Conservation (phyloP, 2,797 vertebrate genomes). For the Argentina silus region DNA sequence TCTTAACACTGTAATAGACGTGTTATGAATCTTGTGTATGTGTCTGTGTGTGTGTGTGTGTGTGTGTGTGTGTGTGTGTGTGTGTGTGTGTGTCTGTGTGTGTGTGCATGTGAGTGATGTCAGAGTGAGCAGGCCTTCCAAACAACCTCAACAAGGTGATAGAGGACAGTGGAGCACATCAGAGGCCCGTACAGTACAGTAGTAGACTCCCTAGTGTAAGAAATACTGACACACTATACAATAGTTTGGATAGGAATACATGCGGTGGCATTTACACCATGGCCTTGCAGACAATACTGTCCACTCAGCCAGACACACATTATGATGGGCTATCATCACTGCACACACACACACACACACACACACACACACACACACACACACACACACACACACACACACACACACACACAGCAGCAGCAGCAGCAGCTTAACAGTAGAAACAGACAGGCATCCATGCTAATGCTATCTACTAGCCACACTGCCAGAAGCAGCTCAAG, state of each 20-base stretch:
- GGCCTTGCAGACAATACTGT: too few species aligned
- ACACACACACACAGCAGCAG: too few species aligned
- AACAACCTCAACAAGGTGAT: conserved; percentile 40
- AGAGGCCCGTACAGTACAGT: background rate
- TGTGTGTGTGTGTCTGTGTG: background rate
- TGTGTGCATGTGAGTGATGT: background rate
- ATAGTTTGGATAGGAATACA: background rate
- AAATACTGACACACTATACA: background rate
- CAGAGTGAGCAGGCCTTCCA: conserved; percentile 44
- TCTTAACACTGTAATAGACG: conserved; percentile 47
- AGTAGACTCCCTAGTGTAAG: background rate
- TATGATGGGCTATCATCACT: too few species aligned
- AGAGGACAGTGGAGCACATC: background rate
- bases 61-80: background rate
- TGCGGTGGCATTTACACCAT: too few species aligned
- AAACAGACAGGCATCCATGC: too few species aligned
- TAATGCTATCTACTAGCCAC: background rate
- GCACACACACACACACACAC: too few species aligned
- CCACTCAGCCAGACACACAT: too few species aligned
- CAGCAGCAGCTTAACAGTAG: too few species aligned
- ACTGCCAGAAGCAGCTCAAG: background rate
- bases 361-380: too few species aligned
- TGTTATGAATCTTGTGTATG: conserved; percentile 2
- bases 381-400: too few species aligned
- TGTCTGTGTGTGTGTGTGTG: background rate